These are phyloP conservation scores for Diplodus sargus DNA, from an alignment of 2,797 vertebrate genomes.

Conservation along the genomic window DNA sequence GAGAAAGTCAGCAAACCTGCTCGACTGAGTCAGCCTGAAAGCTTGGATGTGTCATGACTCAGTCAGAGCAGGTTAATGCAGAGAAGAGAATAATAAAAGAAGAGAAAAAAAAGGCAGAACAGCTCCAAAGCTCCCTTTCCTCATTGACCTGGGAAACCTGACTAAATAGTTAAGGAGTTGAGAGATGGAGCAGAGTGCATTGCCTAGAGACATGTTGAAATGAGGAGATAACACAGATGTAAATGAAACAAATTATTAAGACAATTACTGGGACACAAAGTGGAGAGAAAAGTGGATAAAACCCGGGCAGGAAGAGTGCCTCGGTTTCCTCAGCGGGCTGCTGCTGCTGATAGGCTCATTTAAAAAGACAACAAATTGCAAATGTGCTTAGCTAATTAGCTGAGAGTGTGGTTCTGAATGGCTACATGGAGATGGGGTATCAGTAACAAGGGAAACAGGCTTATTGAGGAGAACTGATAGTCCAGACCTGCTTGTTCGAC, in stretches of 20 bases:
- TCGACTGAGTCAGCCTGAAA: conserved; percentile 2
- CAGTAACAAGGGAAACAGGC: conserved; percentile 10
- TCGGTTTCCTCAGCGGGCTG: conserved; percentile 19
- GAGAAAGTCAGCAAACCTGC: background rate
- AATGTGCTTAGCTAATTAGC: conserved; percentile 30
- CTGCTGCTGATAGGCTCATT: conserved; percentile 23
- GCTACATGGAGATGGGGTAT: background rate
- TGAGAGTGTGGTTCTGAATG: conserved; percentile 22
- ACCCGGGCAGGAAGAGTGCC: background rate
- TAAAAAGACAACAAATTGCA: conserved; percentile 25
- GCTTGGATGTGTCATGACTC: conserved; percentile 10
- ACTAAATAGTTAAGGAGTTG: conserved; percentile 49
- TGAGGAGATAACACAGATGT: conserved; percentile 40
- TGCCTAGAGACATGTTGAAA: conserved; percentile 40
- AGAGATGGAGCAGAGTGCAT: conserved; percentile 38
- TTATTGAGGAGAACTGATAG: conserved; percentile 10
- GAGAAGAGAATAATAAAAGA: background rate
- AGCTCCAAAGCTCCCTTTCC: conserved; percentile 10
- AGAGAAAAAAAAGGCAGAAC: background rate
- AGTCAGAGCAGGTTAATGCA: conserved; percentile 17
- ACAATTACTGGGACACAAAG: conserved; percentile 41
- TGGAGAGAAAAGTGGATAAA: conserved; percentile 37
- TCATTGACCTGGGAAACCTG: conserved; percentile 42
- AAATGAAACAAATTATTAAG: conserved; percentile 53
- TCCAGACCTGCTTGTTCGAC: conserved; percentile 1